Evolutionary conservation across 2,113 vertebrate genomes (phyloP).

Genomic region (Jacana jacana): DNA sequence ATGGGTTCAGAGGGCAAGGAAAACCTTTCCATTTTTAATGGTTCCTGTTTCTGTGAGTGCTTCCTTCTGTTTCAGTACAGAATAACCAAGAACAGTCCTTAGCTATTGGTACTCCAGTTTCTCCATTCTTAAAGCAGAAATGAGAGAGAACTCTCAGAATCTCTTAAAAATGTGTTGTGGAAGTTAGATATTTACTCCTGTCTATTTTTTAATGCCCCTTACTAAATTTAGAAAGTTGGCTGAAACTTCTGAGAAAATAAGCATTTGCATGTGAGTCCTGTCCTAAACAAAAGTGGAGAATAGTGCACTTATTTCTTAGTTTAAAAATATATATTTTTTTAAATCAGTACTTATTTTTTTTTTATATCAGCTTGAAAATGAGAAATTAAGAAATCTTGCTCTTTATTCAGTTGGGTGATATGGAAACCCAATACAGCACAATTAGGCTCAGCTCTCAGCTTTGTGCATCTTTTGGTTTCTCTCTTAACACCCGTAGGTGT

Average conservation of each 20-base stretch:
- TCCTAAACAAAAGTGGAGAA: background rate
- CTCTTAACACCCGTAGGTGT: background rate
- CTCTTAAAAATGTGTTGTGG: background rate
- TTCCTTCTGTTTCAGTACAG: background rate
- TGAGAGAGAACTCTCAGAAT: background rate
- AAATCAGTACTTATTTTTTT: background rate
- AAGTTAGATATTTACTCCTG: background rate
- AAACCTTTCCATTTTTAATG: background rate
- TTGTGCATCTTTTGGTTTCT: background rate
- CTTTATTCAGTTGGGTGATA: background rate
- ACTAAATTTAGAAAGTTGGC: background rate
- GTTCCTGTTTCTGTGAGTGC: background rate
- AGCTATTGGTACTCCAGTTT: background rate
- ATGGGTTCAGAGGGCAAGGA: background rate
- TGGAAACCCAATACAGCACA: background rate
- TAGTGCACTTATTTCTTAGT: background rate
- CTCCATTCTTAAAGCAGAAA: background rate
- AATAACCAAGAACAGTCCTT: background rate
- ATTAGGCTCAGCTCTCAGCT: background rate
- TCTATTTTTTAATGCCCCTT: background rate
- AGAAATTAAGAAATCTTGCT: background rate
- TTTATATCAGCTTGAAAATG: background rate
- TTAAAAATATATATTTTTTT: background rate
- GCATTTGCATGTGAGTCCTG: fast-evolving
- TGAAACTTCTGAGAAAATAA: background rate